Conservation (phyloP, 2,888 invertebrate species). For the Chrysodeixis includens region DNA sequence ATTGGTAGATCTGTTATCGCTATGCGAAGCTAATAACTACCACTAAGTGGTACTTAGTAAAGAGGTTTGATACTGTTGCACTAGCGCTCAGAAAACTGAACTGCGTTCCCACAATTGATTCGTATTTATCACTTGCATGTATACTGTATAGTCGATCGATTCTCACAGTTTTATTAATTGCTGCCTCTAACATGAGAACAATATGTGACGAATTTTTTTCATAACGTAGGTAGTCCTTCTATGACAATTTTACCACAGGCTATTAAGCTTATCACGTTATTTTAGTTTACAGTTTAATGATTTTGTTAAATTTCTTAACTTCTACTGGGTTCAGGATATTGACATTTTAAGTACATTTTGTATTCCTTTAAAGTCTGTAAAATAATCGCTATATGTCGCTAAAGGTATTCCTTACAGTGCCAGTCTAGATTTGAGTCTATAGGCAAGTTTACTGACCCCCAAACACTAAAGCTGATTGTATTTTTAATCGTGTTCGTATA, state of each 20-base stretch:
- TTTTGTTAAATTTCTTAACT: too few relatives aligned
- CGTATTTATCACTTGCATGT: conserved; percentile 8
- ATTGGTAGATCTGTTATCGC: neutral
- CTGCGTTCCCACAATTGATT: conserved; percentile 34
- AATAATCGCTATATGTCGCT: too few relatives aligned
- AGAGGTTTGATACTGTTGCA: neutral
- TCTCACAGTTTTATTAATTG: conserved; percentile 13
- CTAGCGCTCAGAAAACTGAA: neutral
- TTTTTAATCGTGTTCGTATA: too few relatives aligned
- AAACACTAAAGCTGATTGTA: too few relatives aligned
- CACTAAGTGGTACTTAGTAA: neutral
- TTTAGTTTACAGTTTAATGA: too few relatives aligned
- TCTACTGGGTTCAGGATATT: too few relatives aligned
- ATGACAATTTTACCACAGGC: neutral
- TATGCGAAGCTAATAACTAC: neutral
- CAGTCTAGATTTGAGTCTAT: too few relatives aligned
- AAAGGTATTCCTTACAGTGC: too few relatives aligned
- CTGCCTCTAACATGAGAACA: conserved; percentile 12
- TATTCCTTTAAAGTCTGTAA: too few relatives aligned
- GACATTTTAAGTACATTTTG: too few relatives aligned
- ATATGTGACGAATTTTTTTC: conserved; percentile 6
- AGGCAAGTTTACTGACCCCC: too few relatives aligned
- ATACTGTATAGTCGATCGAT: conserved; percentile 20
- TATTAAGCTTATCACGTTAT: too few relatives aligned
- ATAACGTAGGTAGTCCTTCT: neutral